Base-by-base conservation (phyloP, 2,888 invertebrate genomes). In the Drosophila fungiperda region DNA sequence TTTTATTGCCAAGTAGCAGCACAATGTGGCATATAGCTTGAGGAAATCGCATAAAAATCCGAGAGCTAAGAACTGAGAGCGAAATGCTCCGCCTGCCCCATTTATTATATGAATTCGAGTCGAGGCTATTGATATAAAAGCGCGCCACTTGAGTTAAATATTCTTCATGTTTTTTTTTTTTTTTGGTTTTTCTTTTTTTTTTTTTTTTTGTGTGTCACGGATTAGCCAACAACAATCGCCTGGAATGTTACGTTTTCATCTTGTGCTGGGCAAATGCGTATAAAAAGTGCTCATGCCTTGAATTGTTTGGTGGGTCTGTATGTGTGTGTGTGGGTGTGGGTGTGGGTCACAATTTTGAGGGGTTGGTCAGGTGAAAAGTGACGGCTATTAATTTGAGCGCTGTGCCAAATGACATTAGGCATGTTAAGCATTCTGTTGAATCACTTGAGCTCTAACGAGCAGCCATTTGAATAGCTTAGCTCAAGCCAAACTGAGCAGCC, bases 351-450 rank as follows among this genome's bases (percentile, higher is more conserved):
- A 54, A 7, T 29, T 50, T 50, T 50, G 26, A 17, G 40, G 55
- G 66, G 69, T 48, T 83, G 89, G 85, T 82, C 85, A 85, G 85
- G 85, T 85, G 85, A 85, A 89, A 85, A 85, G 89, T 85, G 87
- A 82, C 71, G 80, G 85, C 85, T 89, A 85, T 85, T 85, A 85
- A 89, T 85, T 89, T 84, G 84, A 87, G 78, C 72, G 82, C 84
- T 87, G 82, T 63, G 85, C 77, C 82, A 85, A 89, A 89, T 84
- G 89, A 84, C 85, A 89, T 87, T 89, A 87, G 89, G 85, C 80
- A 89, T 85, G 89, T 89, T 87, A 84, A 89, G 83, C 89, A 84
- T 84, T 84, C 83, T 84, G 89, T 84, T 84, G 83, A 84, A 84
- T 84, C 83, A 84, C 89, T 84, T 84, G 81, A 88, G 81, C 89